These are phyloP conservation scores for Cacoxenus indagator DNA, from an alignment of 2,888 invertebrate genomes.

Conservation along the genomic window DNA sequence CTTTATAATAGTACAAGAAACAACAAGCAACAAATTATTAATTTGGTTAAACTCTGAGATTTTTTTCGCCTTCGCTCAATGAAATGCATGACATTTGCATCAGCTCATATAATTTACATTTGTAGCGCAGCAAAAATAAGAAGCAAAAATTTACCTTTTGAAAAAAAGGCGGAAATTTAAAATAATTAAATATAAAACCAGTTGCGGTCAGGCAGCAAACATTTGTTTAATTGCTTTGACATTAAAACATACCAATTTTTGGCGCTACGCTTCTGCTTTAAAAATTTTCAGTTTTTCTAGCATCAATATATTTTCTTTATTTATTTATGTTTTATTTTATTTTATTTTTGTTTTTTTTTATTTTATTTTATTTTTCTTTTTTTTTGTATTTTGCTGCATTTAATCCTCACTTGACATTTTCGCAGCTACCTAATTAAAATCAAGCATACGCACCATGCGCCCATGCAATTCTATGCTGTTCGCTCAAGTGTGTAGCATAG, in stretches of 20 bases:
- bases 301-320: conserved; percentile 4
- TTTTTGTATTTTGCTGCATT: background rate
- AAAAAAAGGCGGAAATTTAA: background rate
- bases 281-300: too few species aligned
- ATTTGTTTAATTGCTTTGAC: conserved; percentile 22
- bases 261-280: too few species aligned
- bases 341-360: background rate
- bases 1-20: too few species aligned
- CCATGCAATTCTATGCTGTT: background rate
- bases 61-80: too few species aligned
- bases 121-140: background rate
- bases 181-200: conserved; percentile 5
- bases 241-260: too few species aligned
- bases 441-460: background rate
- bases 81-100: too few species aligned
- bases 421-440: background rate
- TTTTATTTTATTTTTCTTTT: background rate
- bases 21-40: too few species aligned
- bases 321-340: background rate
- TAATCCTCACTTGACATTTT: conserved; percentile 11
- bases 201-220: conserved; percentile 6
- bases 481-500: background rate
- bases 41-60: too few species aligned
- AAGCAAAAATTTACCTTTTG: background rate
- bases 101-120: background rate